Evolutionary conservation across 2,888 invertebrate genomes (phyloP), one percentile per base, ranked within the genome.

Genomic region (Ferrisia virgata): DNA sequence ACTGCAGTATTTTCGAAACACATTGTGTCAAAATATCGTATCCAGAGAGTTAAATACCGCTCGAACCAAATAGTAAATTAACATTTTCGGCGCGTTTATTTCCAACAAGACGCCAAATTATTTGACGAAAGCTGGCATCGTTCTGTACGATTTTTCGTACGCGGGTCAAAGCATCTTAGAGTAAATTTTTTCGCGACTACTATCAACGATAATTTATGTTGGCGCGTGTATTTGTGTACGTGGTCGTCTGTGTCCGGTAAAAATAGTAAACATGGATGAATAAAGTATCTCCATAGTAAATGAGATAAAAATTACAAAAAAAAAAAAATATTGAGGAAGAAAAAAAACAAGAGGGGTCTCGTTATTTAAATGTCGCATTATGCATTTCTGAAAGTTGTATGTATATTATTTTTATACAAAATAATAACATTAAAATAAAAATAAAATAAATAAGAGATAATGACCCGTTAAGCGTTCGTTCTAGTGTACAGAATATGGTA

Each of bases 121-220:
- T 76, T 76, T 18, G 72, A 36, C 72, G 36, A 33, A 22, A 33
- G 33, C 72, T 76, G 31, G 72, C 33, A 76, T 33, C 28, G 28
- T 64, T 28, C 36, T 9, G 72, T 18, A 76, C 9, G 36, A 9
- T 76, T 33, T 33, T 36, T 36, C 15, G 2, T 76, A 13, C 36
- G 18, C 53, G 72, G 72, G 33, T 76, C 72, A 36, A 33, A 76
- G 36, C 5, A 76, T 76, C 72, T 11, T 28, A 36, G 36, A 36
- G 36, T 36, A 36, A 31, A 69, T 76, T 76, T 76, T 36, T 76
- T 76, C 72, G 72, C 72, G 11, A 6, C 72, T 36, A 33, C 36
- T 76, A 76, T 36, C 72, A 33, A 36, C 64, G 18, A 36, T 76
- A 76, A 76, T 76, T 76, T 36, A 76, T 76, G 25, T 64, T 64